phyloP scores from a whole-genome alignment of 2,797 vertebrate genomes.

The Astyanax mexicanus region DNA sequence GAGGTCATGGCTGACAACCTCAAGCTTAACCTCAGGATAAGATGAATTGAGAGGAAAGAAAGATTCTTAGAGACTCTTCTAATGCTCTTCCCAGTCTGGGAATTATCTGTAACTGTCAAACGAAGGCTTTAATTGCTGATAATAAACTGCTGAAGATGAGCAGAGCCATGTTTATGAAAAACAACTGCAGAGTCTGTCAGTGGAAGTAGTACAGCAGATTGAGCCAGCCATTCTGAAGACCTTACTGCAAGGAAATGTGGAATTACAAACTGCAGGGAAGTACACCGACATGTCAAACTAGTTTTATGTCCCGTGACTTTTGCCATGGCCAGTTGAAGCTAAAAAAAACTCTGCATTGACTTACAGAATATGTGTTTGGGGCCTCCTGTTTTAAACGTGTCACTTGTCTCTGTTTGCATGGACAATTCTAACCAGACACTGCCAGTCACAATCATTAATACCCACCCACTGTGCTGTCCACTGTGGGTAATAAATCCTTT shows the following conservation, averaged over 20 bases:
- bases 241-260: not conserved
- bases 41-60: conserved; percentile 78
- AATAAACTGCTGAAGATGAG: not conserved
- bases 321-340: no score
- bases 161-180: not conserved
- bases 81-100: conserved; percentile 79
- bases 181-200: not conserved
- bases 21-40: conserved; percentile 77
- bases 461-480: no score
- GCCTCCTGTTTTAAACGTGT: no score
- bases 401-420: no score
- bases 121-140: not conserved
- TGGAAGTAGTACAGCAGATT: not conserved
- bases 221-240: not conserved
- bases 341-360: no score
- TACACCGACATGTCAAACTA: not conserved
- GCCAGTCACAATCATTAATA: no score
- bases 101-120: conserved; percentile 81
- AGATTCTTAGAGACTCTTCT: conserved; percentile 81
- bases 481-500: no score
- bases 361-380: no score
- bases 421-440: no score
- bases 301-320: no score
- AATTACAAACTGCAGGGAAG: not conserved
- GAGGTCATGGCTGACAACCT: conserved; percentile 69